Percentiles rank a stretch among this genome's conserved stretches.
phyloP scores from a whole-genome alignment of 1,140 invertebrate species.

The Trypoxylus dichotomus region DNA sequence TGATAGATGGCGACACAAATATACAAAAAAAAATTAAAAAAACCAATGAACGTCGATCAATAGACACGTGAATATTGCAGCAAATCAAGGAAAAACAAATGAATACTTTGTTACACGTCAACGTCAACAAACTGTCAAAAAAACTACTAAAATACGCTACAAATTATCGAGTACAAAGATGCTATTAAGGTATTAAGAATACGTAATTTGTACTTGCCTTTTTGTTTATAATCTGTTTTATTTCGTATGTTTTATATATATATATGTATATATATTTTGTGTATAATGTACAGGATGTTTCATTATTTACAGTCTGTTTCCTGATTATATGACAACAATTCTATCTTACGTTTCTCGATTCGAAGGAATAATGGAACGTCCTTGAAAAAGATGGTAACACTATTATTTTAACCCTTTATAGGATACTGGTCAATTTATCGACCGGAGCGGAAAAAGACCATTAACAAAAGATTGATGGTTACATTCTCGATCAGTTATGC shows the following conservation, averaged over 20 bases:
- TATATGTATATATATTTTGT: too few species aligned
- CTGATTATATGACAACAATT: too few species aligned
- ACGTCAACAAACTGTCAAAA: conserved; percentile 15
- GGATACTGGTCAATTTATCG: too few species aligned
- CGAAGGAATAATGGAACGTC: too few species aligned
- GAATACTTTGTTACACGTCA: neutral
- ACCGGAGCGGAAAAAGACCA: too few species aligned
- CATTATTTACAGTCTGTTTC: neutral
- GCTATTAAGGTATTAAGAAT: conserved; percentile 1
- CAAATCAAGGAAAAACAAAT: conserved; percentile 12
- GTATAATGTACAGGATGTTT: neutral
- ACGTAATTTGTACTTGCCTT: conserved; percentile 1
- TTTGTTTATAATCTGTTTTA: neutral
- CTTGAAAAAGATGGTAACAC: neutral
- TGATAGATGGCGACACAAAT: neutral
- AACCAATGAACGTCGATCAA: too few species aligned
- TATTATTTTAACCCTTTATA: neutral
- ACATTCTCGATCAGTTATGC: too few species aligned
- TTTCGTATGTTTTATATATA: too few species aligned
- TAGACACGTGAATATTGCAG: neutral
- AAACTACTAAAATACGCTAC: conserved; percentile 10
- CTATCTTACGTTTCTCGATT: neutral
- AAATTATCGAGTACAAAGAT: neutral
- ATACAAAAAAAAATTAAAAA: neutral
- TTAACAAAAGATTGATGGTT: too few species aligned